These are phyloP conservation scores for Grantiella picta DNA, from an alignment of 2,113 vertebrate genomes.

Conservation along the genomic window DNA sequence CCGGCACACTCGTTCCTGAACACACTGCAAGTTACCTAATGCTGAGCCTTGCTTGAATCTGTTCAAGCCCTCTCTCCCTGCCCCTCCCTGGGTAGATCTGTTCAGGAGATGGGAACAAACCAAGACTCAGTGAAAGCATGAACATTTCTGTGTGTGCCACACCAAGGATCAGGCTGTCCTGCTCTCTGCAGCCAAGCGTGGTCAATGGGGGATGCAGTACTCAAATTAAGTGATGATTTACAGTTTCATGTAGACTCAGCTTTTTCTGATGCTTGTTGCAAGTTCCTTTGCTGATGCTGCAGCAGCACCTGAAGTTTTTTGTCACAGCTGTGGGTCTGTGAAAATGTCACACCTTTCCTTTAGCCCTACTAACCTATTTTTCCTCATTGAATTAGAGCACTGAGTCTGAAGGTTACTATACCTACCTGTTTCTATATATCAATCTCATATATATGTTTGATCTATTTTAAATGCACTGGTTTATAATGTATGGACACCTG, in stretches of 20 bases:
- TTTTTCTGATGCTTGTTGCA: background rate
- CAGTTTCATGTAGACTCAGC: background rate
- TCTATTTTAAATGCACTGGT: background rate
- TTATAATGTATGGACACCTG: background rate
- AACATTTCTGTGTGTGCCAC: background rate
- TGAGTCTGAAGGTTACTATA: background rate
- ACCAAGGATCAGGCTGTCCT: background rate
- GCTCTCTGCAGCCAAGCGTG: background rate
- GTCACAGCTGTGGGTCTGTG: background rate
- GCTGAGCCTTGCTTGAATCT: background rate
- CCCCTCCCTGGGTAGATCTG: background rate
- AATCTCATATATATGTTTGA: background rate
- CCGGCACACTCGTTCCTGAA: background rate
- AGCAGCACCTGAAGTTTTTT: background rate
- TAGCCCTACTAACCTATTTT: constrained; percentile 32
- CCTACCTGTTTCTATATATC: background rate
- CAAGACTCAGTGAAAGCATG: background rate
- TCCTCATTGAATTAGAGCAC: background rate
- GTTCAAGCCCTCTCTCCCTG: background rate
- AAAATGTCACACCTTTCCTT: background rate
- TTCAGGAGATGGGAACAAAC: background rate
- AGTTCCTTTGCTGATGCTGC: background rate
- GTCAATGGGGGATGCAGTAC: background rate
- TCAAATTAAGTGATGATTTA: background rate
- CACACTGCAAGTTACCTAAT: background rate